Evolutionary conservation across 2,113 vertebrate genomes (phyloP).

Genomic region (Saguinus midas): DNA sequence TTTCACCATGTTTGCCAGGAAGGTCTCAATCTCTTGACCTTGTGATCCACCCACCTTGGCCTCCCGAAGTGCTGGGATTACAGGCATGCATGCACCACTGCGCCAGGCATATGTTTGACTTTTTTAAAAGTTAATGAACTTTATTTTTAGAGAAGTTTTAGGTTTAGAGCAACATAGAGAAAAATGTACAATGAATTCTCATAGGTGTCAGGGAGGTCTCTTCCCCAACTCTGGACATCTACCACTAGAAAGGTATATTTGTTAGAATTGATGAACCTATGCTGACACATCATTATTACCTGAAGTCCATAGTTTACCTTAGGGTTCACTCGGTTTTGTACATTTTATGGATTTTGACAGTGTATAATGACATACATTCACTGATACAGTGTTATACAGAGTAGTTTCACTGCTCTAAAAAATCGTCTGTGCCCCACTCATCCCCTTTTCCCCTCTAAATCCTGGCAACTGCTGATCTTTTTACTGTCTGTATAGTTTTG

Average conservation of each 20-base stretch:
- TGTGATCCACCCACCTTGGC: too few relatives aligned
- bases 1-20: too few relatives aligned
- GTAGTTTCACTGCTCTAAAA: neutral
- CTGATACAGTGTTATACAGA: neutral
- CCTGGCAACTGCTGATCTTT: neutral
- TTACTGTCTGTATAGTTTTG: neutral
- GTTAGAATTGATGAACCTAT: neutral
- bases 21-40: too few relatives aligned
- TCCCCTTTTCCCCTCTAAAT: neutral
- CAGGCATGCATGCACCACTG: too few relatives aligned
- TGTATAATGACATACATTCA: neutral
- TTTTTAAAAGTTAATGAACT: neutral
- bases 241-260: neutral
- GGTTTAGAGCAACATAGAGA: neutral
- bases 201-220: too few relatives aligned
- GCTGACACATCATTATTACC: neutral
- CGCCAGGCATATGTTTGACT: neutral
- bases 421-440: neutral
- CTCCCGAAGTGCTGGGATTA: too few relatives aligned
- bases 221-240: fast-evolving
- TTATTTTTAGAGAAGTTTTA: neutral
- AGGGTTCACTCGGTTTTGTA: neutral
- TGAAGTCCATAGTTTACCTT: neutral
- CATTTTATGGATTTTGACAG: neutral
- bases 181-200: neutral